These are phyloP conservation scores for Aporophyla nigra DNA, from an alignment of 2,888 invertebrate species.

Conservation along the genomic window DNA sequence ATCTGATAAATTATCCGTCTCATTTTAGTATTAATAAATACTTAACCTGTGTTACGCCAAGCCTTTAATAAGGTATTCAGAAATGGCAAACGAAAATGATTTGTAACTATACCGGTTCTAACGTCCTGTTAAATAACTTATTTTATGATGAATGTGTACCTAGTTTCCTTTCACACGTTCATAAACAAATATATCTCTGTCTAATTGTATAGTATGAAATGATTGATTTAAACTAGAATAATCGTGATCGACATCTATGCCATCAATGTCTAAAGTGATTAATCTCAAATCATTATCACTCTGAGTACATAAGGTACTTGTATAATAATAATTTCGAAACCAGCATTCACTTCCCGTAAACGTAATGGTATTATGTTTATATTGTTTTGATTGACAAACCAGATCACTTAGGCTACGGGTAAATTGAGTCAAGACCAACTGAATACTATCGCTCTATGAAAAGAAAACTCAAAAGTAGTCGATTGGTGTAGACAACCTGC, in stretches of 20 bases:
- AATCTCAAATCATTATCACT: conserved; percentile 40
- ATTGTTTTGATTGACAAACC: conserved; percentile 53
- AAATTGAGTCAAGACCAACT: not conserved
- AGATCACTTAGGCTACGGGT: conserved; percentile 4
- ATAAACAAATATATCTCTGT: conserved; percentile 21
- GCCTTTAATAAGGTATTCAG: not conserved
- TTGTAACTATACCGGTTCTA: conserved; percentile 6
- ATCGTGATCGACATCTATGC: conserved; percentile 51
- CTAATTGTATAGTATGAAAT: conserved; percentile 28
- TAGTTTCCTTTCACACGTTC: conserved; percentile 38
- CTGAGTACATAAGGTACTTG: conserved; percentile 31
- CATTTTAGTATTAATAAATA: not conserved
- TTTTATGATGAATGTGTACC: conserved; percentile 9
- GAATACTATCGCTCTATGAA: not conserved
- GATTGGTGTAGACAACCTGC: not conserved
- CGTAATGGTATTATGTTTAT: conserved; percentile 39
- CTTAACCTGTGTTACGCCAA: not conserved
- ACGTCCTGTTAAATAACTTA: conserved; percentile 51
- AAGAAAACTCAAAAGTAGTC: not conserved
- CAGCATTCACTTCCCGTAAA: conserved; percentile 42
- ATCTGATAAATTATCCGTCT: not conserved
- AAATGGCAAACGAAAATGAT: conserved; percentile 13
- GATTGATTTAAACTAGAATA: conserved; percentile 56
- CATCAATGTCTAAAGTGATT: conserved; percentile 56
- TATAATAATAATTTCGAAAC: conserved; percentile 60